Evolutionary conservation across 2,888 invertebrate genomes (phyloP).

Genomic region (Venusia cambrica): DNA sequence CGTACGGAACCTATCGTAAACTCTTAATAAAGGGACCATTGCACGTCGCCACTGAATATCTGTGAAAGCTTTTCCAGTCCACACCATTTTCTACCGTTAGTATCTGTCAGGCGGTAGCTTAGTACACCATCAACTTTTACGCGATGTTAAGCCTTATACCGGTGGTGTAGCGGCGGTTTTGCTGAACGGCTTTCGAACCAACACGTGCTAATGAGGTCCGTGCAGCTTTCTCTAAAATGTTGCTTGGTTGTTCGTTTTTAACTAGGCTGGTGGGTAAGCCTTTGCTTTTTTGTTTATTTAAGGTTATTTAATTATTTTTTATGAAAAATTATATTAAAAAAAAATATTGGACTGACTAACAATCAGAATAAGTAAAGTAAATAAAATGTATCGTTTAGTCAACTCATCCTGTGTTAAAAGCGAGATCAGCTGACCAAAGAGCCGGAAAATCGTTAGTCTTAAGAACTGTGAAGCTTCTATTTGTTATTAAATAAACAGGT

Average conservation of each 20-base stretch:
- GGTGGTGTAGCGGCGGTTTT: conserved; percentile 12
- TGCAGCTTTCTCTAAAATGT: conserved; percentile 26
- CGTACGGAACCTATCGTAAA: conserved; percentile 43
- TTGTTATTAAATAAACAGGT: too few species aligned
- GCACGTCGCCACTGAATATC: conserved; percentile 43
- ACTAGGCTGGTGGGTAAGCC: conserved; percentile 6
- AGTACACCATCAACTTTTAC: conserved; percentile 14
- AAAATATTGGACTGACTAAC: too few species aligned
- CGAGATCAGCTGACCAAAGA: too few species aligned
- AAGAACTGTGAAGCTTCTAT: too few species aligned
- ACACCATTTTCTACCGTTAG: conserved; percentile 31
- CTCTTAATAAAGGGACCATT: conserved; percentile 43
- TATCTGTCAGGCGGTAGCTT: conserved; percentile 27
- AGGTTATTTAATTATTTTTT: conserved; percentile 5
- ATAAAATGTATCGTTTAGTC: too few species aligned
- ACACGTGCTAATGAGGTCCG: conserved; percentile 29
- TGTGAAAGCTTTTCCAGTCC: conserved; percentile 42
- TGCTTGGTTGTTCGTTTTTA: conserved; percentile 24
- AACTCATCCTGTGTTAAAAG: too few species aligned
- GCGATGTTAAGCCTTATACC: conserved; percentile 15
- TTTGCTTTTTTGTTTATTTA: conserved; percentile 2
- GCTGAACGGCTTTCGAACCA: conserved; percentile 11
- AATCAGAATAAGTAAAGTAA: too few species aligned
- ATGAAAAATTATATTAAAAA: too few species aligned
- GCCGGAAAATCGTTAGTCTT: too few species aligned